Percentiles rank a stretch among this genome's conserved stretches.
Conservation (phyloP, 2,888 invertebrate species). For the Xestia ashworthii region DNA sequence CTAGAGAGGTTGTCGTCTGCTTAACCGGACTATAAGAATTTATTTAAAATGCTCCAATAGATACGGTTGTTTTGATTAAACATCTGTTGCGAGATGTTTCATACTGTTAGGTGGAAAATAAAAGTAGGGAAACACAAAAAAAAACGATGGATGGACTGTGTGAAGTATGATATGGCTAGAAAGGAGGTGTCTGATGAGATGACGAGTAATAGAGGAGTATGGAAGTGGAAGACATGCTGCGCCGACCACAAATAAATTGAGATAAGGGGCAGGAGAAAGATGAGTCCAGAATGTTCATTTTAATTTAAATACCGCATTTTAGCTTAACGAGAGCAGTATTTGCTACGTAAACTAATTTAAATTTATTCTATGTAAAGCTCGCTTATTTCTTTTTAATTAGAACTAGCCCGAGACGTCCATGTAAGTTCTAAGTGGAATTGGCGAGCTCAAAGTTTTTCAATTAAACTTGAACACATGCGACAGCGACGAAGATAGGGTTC, state of each 20-base stretch:
- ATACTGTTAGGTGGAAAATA: background rate
- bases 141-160: no score
- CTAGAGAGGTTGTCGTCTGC: no score
- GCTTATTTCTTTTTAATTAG: conserved; percentile 22
- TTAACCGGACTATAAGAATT: no score
- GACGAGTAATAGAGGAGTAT: no score
- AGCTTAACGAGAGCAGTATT: background rate
- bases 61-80: background rate
- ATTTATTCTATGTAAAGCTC: no score
- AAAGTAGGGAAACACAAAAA: no score
- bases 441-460: conserved; percentile 44
- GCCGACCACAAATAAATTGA: no score
- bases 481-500: background rate
- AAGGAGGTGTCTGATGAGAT: no score
- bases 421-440: conserved; percentile 39
- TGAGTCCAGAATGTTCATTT: no score
- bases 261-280: no score
- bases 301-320: background rate
- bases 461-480: conserved; percentile 43
- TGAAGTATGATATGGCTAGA: no score
- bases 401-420: conserved; percentile 9
- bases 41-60: background rate
- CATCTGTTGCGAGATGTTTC: background rate
- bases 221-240: no score
- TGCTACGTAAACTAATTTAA: background rate